Percentiles rank a stretch among this genome's conserved stretches.
Conservation (phyloP, 2,888 invertebrate genomes). For the Lycia hirtaria region DNA sequence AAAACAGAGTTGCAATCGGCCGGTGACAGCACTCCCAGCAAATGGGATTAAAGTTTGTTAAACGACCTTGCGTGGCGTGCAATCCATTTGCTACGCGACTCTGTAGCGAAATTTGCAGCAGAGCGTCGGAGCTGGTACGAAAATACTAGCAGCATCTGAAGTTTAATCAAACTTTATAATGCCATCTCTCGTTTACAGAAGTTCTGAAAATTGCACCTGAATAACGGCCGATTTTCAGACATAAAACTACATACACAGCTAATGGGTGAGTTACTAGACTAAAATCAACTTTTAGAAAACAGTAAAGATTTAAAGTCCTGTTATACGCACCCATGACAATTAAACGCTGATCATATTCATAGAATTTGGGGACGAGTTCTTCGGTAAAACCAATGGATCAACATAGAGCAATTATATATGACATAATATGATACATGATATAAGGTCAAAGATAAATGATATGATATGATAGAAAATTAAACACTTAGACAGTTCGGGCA, state of each 20-base stretch:
- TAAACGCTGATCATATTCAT: too few relatives aligned
- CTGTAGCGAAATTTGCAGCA: slow-evolving; percentile 66
- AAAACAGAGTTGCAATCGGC: slow-evolving; percentile 65
- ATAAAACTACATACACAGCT: neutral
- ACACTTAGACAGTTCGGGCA: too few relatives aligned
- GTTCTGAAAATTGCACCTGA: neutral
- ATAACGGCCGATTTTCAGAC: neutral
- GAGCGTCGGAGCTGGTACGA: slow-evolving; percentile 24
- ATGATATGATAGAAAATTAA: too few relatives aligned
- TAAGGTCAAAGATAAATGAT: too few relatives aligned
- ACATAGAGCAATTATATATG: too few relatives aligned
- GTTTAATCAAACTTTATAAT: slow-evolving; percentile 20
- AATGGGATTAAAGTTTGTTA: slow-evolving; percentile 82
- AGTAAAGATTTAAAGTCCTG: too few relatives aligned
- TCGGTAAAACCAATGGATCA: too few relatives aligned
- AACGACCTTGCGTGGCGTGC: slow-evolving; percentile 74
- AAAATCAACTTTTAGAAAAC: neutral
- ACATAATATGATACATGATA: too few relatives aligned
- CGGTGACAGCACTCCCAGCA: slow-evolving; percentile 68
- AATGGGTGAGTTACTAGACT: neutral
- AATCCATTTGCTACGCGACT: slow-evolving; percentile 74
- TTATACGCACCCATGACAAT: too few relatives aligned
- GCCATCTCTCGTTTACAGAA: slow-evolving; percentile 4
- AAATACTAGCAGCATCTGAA: slow-evolving; percentile 20
- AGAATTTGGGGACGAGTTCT: too few relatives aligned